Evolutionary conservation across 64 coral and sea anemone genomes (phyloP).

Genomic region (Catalaphyllia jardinei): DNA sequence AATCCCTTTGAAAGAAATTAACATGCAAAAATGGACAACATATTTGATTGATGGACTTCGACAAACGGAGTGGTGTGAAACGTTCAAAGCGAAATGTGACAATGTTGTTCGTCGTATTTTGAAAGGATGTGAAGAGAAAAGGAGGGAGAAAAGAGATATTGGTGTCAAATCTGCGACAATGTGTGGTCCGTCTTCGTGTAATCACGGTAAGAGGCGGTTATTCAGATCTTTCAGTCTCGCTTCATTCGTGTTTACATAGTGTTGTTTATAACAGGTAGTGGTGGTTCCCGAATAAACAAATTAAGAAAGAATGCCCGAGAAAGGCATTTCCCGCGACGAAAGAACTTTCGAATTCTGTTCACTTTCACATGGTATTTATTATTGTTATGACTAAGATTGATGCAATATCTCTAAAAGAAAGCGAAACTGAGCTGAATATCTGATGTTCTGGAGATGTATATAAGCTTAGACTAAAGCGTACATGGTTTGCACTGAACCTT

Average conservation of each 20-base stretch:
- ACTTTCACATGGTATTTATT: background rate
- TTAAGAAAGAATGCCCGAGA: conserved; percentile 2
- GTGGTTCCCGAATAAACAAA: conserved; percentile 1
- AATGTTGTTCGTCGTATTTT: background rate
- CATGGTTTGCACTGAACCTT: no score
- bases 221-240: background rate
- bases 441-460: no score
- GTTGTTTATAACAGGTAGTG: conserved; percentile 26
- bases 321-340: background rate
- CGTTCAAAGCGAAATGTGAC: conserved; percentile 23
- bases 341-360: background rate
- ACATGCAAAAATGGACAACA: background rate
- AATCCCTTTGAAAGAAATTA: background rate
- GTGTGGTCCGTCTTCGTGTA: background rate
- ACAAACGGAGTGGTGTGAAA: conserved; percentile 14
- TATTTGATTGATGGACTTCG: conserved; percentile 11
- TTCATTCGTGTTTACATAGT: background rate
- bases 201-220: conserved; percentile 7
- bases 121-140: background rate
- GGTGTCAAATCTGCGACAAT: background rate
- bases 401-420: background rate
- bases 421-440: background rate
- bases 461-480: no score
- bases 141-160: conserved; percentile 4
- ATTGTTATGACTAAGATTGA: background rate